A percentile compares a stretch with the other conserved stretches of the same genome.
phyloP scores from a whole-genome alignment of 2,888 invertebrate species.

The Trichogramma evanescens region DNA sequence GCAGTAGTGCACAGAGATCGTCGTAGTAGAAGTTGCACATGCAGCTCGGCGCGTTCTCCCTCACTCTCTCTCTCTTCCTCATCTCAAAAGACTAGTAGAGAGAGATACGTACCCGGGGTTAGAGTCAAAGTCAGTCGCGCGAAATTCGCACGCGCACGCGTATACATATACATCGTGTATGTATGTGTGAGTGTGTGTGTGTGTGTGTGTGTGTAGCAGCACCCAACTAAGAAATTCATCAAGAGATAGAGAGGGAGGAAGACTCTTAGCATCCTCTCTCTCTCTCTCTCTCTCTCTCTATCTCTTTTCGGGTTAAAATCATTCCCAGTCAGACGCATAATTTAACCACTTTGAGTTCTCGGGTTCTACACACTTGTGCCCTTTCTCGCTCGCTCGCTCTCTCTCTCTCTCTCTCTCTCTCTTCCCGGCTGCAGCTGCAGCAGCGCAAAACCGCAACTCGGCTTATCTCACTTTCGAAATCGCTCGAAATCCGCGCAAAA shows the following conservation, averaged over 20 bases:
- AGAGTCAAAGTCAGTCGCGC: not conserved
- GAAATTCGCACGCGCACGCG: slow-evolving; percentile 1
- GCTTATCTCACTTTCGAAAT: slow-evolving; percentile 22
- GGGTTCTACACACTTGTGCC: too few species aligned
- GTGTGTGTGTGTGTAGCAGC: not conserved
- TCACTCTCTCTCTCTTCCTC: slow-evolving; percentile 1
- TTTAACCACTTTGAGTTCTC: slow-evolving; percentile 10
- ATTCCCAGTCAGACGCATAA: slow-evolving; percentile 21
- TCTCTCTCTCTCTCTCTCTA: slow-evolving; percentile 1
- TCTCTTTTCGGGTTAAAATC: slow-evolving; percentile 4
- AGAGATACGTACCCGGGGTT: too few species aligned
- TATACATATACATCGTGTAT: too few species aligned
- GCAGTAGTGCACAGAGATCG: too few species aligned
- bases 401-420: not conserved
- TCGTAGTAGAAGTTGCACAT: too few species aligned
- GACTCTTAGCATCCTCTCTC: not conserved
- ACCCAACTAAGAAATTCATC: slow-evolving; percentile 14
- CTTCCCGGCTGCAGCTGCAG: not conserved
- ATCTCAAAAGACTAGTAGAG: too few species aligned
- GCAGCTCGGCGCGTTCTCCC: not conserved
- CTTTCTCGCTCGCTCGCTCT: not conserved
- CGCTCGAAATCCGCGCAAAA: slow-evolving; percentile 4
- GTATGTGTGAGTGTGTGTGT: too few species aligned
- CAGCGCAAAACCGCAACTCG: slow-evolving; percentile 12
- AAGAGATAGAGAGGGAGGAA: slow-evolving; percentile 3